Base-by-base conservation (phyloP, 2,888 invertebrate genomes). In the Invenusta paracnida region DNA sequence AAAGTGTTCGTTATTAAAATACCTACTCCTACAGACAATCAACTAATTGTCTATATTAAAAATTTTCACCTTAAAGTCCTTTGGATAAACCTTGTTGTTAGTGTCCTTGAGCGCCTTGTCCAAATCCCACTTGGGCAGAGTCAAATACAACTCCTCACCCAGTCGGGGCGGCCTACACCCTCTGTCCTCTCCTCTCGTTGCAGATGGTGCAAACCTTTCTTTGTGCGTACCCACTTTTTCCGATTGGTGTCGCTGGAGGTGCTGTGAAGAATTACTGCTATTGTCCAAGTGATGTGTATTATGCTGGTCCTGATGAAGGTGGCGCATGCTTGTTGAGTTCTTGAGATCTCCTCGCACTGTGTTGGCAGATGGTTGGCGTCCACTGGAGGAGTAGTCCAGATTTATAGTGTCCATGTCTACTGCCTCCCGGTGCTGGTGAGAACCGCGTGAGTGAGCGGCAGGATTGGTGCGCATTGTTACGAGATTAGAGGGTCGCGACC, bases 31-130 rank as follows among this genome's bases (percentile, higher is more conserved):
- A n/a, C n/a, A n/a, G n/a, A n/a, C n/a, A n/a, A n/a, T n/a, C n/a
- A n/a, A n/a, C n/a, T n/a, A n/a, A n/a, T n/a, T n/a, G n/a, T 48
- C 17, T 48, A 48, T 48, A 48, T 48, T 11, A 11, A 11, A 48
- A 17, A 48, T 48, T 48, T 17, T 48, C 48, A 82, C 82, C 82
- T 82, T 82, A 29, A 84, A 84, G 29, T 66, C 84, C 27, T 48
- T 29, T 1, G 84, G 84, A 84, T 11, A 96, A 88, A 94, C 92
- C 93, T 95, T 96, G 92, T 96, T 94, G 17, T 25, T 27, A 23
- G 11, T 83, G 92, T 97, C 96, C 92, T 97, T 97, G 92, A 96
- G 96, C 89, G 96, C 95, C 92, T 95, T 95, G 92, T 97, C 97
- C 90, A 97, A 92, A 91, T 96, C 95, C 92, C 93, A 94, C 92